phyloP scores from a whole-genome alignment of 2,113 vertebrate genomes.

The Pelusios castaneus region DNA sequence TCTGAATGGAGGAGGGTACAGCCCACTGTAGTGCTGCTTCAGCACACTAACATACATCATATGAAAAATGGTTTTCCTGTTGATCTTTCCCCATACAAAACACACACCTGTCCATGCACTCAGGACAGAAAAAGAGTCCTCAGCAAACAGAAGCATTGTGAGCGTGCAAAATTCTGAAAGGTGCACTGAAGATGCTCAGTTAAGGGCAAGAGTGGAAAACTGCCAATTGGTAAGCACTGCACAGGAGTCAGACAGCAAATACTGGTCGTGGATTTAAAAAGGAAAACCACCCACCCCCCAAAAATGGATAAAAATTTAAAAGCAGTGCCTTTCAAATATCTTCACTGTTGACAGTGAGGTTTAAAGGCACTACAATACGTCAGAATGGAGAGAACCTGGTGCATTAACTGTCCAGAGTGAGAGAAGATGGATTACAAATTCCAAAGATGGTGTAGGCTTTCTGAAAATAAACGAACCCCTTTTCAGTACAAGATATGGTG shows the following conservation, averaged over 20 bases:
- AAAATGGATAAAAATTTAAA: conserved; percentile 62
- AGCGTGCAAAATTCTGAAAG: conserved; percentile 4
- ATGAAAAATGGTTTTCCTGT: conserved; percentile 6
- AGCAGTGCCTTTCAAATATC: conserved; percentile 77
- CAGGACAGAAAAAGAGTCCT: conserved; percentile 71
- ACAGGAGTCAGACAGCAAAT: conserved; percentile 27
- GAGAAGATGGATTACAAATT: conserved; percentile 69
- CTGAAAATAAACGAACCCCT: conserved; percentile 50
- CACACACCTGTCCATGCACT: conserved; percentile 28
- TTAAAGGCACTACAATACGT: conserved; percentile 86
- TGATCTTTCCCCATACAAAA: conserved; percentile 62
- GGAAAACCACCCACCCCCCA: neutral
- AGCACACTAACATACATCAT: conserved; percentile 78
- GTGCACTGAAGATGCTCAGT: conserved; percentile 29
- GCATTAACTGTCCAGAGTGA: conserved; percentile 71
- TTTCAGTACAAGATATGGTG: conserved; percentile 48
- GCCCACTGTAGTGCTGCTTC: conserved; percentile 86
- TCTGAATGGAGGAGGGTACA: conserved; percentile 92
- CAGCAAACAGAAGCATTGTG: conserved; percentile 61
- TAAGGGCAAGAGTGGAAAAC: conserved; percentile 1
- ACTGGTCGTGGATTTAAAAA: conserved; percentile 45
- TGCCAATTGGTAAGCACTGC: conserved; percentile 36
- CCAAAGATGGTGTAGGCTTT: conserved; percentile 49
- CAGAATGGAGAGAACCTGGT: conserved; percentile 70
- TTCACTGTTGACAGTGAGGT: conserved; percentile 72